These are phyloP conservation scores for Tragelaphus scriptus DNA, from an alignment of 2,113 vertebrate genomes.

Conservation along the genomic window DNA sequence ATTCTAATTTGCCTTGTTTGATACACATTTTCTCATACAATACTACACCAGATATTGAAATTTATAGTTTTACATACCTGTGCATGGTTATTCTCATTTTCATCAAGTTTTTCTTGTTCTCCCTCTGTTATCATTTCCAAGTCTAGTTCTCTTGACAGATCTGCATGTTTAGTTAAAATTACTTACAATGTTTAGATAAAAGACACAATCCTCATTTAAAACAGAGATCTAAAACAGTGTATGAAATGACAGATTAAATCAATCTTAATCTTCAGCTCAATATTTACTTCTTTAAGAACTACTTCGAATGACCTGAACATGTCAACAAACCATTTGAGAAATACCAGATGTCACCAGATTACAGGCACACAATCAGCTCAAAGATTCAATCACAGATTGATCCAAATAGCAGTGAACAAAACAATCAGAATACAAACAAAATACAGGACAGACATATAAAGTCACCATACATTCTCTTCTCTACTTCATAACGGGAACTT, in stretches of 20 bases:
- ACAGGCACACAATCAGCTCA: too few species aligned
- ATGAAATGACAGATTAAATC: too few species aligned
- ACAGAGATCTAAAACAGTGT: too few species aligned
- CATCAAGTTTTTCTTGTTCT: background rate
- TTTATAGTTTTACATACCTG: conserved; percentile 57
- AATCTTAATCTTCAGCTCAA: background rate
- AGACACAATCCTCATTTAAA: too few species aligned
- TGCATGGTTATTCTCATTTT: background rate
- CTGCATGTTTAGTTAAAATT: too few species aligned
- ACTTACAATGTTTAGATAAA: too few species aligned
- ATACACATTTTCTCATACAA: conserved; percentile 88
- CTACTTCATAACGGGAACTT: too few species aligned
- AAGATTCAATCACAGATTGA: too few species aligned
- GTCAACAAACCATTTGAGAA: background rate
- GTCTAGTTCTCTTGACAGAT: background rate
- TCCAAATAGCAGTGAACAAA: too few species aligned
- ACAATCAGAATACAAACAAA: too few species aligned
- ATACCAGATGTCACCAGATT: background rate
- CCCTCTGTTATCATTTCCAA: conserved; percentile 24
- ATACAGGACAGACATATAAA: too few species aligned
- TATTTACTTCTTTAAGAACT: background rate
- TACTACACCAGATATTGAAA: background rate
- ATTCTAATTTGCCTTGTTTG: conserved; percentile 85
- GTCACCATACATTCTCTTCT: too few species aligned
- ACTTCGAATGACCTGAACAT: background rate